Base-by-base conservation (phyloP, 2,113 vertebrate genomes). In the Lepidothrix coronata region DNA sequence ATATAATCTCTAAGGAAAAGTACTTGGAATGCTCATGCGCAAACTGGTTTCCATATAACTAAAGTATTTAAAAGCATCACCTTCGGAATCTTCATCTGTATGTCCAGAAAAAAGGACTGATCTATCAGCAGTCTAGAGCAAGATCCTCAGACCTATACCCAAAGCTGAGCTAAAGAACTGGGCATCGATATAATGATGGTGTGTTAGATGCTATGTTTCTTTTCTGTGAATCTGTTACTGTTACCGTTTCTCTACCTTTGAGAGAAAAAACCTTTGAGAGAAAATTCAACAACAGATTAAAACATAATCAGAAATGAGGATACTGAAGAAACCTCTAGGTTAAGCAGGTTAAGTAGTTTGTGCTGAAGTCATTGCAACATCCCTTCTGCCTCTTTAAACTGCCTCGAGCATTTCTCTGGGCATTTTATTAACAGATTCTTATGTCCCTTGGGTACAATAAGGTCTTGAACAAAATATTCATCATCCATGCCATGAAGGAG, bases 111-210 rank as follows among this genome's bases (percentile, higher is more conserved):
- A 72, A 90, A 37, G 1, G 15, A 43, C 33, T 52, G 5, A 41
- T 46, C 37, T 67, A 25, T 52, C 14, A 71, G 18, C n/a, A 54
- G 8, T 28, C 20, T 14, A 71, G n/a, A 85, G 20, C 5, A 74
- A 46, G 16, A 19, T 35, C 12, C 39, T 48, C 17, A 78, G n/a
- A 71, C 8, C 5, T 62, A 33, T n/a, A 25, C 4, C 6, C 9
- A 66, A 37, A 51, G 5, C 5, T 41, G 27, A 85, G 24, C 24
- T 14, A 27, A 48, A 30, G 12, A 71, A 28, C 0, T 0, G 0
- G 16, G 1, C 11, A 46, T 54, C 67, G n/a, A 35, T 52, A 76
- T 37, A 79, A 55, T 2, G 1, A 52, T 71, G 66, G 1, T 21
- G 14, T 61, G 9, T 41, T 41, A 27, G 3, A 9, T 22, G 14